Evolutionary conservation across 1,140 invertebrate species (phyloP), one percentile per base, ranked within the genome.

Genomic region (Ooceraea biroi): DNA sequence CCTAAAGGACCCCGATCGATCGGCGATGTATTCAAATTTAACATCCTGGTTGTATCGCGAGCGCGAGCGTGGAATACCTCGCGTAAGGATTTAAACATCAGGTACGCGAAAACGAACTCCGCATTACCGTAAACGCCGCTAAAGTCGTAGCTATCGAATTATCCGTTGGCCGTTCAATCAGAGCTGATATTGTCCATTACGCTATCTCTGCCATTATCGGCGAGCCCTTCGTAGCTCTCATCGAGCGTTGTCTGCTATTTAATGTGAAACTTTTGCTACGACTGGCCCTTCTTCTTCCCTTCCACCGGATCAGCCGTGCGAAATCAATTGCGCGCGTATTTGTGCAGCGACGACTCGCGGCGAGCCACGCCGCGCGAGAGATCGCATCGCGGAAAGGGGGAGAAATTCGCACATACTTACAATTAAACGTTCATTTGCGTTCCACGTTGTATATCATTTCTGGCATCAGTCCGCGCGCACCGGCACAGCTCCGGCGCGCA

Each of bases 1-100:
- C 66, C 71, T 77, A 71, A 84, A 78, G 55, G 85, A 60, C 30
- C 36, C 36, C 66, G 78, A 86, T 78, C 72, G 85, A 83, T 84
- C 86, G 50, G 41, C 60, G 78, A 66, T 61, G 80, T 86, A 87
- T 87, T 87, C 86, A 86, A 87, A 87, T 87, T 87, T 83, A 86
- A 86, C 84, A 63, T 82, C 63, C 55, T 17, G 60, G 52, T 50
- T 61, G 68, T 58, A 73, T 66, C 73, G 55, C 52, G 36, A 55
- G 63, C 72, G 58, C 60, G 73, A 48, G 66, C 50, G 61, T 60
- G 83, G n/a, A 46, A 17, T 22, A 63, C 27, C 73, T 58, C 44
- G 63, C 48, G 44, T 69, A 55, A 58, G 58, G 61, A 80, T 71
- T 71, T 71, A 80, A 80, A 80, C 65, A 71, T 80, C 76, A 17